Evolutionary conservation across 1,140 invertebrate species (phyloP), one percentile per base, ranked within the genome.

Genomic region (Carposina sasakii): DNA sequence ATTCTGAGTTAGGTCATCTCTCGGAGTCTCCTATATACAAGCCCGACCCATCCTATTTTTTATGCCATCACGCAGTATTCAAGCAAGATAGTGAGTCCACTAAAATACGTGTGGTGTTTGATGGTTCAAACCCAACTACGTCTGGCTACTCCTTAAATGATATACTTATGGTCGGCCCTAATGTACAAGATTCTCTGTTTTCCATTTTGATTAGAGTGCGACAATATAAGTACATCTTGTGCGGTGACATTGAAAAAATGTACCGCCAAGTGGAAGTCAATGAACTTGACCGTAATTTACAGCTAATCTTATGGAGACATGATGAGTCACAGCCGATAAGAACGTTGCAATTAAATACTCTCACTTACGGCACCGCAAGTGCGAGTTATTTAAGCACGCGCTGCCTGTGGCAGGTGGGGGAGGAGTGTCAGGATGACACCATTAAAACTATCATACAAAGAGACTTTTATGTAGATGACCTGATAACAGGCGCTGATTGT

Each of bases 241-340:
- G 60, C 20, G 43, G 26, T 21, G 43, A 45, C 30, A 45, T 33
- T 16, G 43, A 45, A n/a, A 45, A 45, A 16, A 45, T 45, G 43
- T 45, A 45, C n/a, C 43, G 43, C 1, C 43, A 45, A n/a, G 12
- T 45, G 10, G 8, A 12, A 20, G 30, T 45, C 8, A 4, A 17
- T 21, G 43, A 45, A 31, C 26, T 22, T 12, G 43, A 45, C 22
- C 43, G 43, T n/a, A 33, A 45, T 30, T 30, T 62, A 20, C 55
- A 84, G 57, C 22, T 61, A 41, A 79, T 85, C 13, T 16, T 84
- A 12, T 85, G 79, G 75, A 54, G 74, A 23, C 36, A 49, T 6
- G 48, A 54, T 17, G 42, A 54, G 45, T 34, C 41, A 8, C 30
- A 72, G 19, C 51, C 55, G 3, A 54, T 85, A 24, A 50, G 63